Evolutionary conservation across 92 coral and sea anemone species (phyloP).

Genomic region (Actinernus sp.): DNA sequence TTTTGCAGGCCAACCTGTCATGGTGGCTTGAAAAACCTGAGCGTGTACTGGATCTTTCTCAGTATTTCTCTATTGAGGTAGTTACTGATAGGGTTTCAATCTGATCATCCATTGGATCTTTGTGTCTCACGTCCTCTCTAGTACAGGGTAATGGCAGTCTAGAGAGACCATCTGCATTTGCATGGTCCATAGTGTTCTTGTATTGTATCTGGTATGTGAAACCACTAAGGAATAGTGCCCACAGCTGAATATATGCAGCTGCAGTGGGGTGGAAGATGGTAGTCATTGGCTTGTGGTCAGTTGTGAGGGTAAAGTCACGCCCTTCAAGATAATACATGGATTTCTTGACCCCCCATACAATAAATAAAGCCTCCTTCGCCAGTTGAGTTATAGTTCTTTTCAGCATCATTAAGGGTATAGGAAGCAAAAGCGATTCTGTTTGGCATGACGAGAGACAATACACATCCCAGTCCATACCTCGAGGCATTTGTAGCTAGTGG

Average conservation of each 20-base stretch:
- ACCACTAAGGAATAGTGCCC: conserved; percentile 46
- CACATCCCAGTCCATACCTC: conserved; percentile 34
- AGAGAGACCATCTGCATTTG: conserved; percentile 40
- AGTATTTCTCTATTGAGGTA: conserved; percentile 21
- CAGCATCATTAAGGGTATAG: conserved; percentile 31
- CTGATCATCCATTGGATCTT: conserved; percentile 29
- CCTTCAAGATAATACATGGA: conserved; percentile 38
- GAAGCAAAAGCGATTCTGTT: conserved; percentile 37
- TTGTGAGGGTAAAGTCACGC: conserved; percentile 35
- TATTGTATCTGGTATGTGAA: too few species aligned
- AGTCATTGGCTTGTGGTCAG: conserved; percentile 46
- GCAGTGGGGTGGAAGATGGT: conserved; percentile 35
- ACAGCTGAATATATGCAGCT: conserved; percentile 40
- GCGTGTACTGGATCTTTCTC: too few species aligned
- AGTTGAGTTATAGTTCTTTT: conserved; percentile 17
- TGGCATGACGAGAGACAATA: conserved; percentile 19
- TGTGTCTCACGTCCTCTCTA: conserved; percentile 14
- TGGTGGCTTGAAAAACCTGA: too few species aligned
- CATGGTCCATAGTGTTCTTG: conserved; percentile 35
- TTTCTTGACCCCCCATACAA: conserved; percentile 44
- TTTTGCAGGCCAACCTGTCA: conserved; percentile 32
- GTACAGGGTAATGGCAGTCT: conserved; percentile 24
- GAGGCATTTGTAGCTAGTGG: conserved; percentile 44
- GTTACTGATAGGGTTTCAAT: conserved; percentile 30
- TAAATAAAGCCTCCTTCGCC: conserved; percentile 19